These are phyloP conservation scores for Eubucco bourcierii DNA, from an alignment of 2,113 vertebrate genomes.

Conservation along the genomic window DNA sequence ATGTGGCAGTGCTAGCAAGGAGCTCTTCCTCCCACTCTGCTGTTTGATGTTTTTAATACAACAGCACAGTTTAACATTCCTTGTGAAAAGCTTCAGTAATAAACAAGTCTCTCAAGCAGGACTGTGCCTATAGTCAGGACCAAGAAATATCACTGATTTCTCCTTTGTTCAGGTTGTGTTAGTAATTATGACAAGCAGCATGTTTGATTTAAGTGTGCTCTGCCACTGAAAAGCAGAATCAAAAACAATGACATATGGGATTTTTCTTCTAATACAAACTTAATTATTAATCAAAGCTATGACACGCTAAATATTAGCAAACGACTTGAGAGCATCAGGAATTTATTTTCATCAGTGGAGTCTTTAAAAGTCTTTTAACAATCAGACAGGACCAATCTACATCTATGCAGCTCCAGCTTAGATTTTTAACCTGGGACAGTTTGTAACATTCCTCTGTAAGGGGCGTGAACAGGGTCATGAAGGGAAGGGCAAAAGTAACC, in stretches of 20 bases:
- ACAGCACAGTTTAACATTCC: not conserved
- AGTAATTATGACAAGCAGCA: not conserved
- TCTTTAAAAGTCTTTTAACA: constrained; percentile 44
- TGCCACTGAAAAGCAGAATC: not conserved
- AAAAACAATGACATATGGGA: constrained; percentile 39
- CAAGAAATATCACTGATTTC: not conserved
- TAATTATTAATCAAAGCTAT: constrained; percentile 35
- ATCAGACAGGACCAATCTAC: not conserved
- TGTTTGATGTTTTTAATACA: not conserved
- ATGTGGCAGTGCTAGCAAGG: not conserved
- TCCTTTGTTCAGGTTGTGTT: not conserved
- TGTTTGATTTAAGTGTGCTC: not conserved
- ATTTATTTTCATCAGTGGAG: constrained; percentile 29
- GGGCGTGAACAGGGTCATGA: not conserved
- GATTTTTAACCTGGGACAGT: not conserved
- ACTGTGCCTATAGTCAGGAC: not conserved
- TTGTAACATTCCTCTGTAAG: not conserved
- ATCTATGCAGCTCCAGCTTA: not conserved
- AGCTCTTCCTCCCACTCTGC: not conserved
- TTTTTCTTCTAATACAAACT: constrained; percentile 36
- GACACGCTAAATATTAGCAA: constrained; percentile 44
- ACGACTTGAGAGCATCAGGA: not conserved
- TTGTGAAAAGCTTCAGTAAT: not conserved
- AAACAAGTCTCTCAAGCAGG: not conserved
- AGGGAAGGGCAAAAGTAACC: not conserved